Base-by-base conservation (phyloP, 2,888 invertebrate genomes). In the Athrips mouffetella region DNA sequence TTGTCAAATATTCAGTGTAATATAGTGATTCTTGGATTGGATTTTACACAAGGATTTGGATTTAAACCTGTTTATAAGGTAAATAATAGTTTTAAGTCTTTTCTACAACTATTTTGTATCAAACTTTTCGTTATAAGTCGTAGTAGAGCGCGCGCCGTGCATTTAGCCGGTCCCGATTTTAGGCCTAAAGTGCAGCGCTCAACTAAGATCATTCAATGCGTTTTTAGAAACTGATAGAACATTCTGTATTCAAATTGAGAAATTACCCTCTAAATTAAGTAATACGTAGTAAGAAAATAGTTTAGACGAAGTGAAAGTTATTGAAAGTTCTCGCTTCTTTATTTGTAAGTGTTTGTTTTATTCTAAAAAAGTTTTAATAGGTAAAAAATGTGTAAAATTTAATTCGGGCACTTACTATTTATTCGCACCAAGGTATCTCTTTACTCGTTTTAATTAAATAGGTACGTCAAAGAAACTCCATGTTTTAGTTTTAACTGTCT, bases 1-100 rank as follows among this genome's bases (percentile, higher is more conserved):
- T 65, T 45, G 51, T 55, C 58, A 55, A 67, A 70, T 65, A 72
- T 62, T 70, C 60, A 45, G 73, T 73, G 70, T 61, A 57, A 64
- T 59, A 59, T 62, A 62, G 71, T 67, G 73, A 60, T 64, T 57
- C 57, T 61, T 56, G 53, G 54, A 61, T 79, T 82, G 85, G 82
- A 85, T 85, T 82, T 76, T 57, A 59, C 61, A 57, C 61, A 63
- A 73, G 68, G 62, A 76, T 67, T 71, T 72, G 76, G 72, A 80
- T 73, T 78, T 59, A 63, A 59, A 60, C 53, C 73, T 70, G 78
- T 58, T 65, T 52, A 62, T 70, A 73, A 87, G 87, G 87, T 87
- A 72, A 62, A 59, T n/a, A 47, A 50, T 53, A 18, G 48, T 40
- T 63, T 64, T 60, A 53, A 25, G 39, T 23, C 1, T 44, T 54